Percentiles rank a stretch among this genome's conserved stretches.
phyloP scores from a whole-genome alignment of 2,888 invertebrate genomes.

The Caenorhabditis sulstoni region DNA sequence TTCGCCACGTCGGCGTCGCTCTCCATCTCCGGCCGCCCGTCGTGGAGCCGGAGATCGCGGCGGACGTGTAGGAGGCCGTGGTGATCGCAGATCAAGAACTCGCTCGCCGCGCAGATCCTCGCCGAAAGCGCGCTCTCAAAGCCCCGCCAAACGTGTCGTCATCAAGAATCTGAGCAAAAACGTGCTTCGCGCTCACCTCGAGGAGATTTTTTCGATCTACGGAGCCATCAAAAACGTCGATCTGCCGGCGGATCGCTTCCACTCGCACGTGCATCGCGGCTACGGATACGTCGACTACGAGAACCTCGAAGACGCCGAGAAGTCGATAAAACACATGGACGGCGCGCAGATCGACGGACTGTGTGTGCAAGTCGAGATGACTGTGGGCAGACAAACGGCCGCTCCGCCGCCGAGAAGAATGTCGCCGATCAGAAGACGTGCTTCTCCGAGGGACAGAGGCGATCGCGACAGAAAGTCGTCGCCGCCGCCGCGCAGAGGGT shows the following conservation, averaged over 20 bases:
- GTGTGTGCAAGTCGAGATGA: constrained; percentile 65
- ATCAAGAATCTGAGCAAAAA: constrained; percentile 70
- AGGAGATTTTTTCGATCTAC: constrained; percentile 89
- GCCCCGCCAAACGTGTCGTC: constrained; percentile 63
- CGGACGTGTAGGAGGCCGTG: constrained; percentile 54
- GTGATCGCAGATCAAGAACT: constrained; percentile 40
- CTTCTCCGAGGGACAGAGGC: constrained; percentile 10
- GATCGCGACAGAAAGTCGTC: constrained; percentile 25
- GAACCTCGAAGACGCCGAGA: constrained; percentile 95
- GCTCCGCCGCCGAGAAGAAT: constrained; percentile 15
- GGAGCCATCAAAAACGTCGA: constrained; percentile 89
- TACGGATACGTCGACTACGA: constrained; percentile 96
- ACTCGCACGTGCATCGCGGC: constrained; percentile 91
- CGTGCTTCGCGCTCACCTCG: constrained; percentile 86
- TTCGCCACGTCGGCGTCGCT: constrained; percentile 59
- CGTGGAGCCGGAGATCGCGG: constrained; percentile 56
- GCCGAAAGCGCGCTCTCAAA: constrained; percentile 44
- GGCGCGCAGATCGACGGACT: constrained; percentile 84
- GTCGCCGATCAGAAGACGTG: constrained; percentile 41
- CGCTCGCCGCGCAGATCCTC: constrained; percentile 43
- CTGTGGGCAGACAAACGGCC: constrained; percentile 34
- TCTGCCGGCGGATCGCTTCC: constrained; percentile 90
- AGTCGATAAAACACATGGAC: constrained; percentile 99
- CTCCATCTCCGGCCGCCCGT: constrained; percentile 53
- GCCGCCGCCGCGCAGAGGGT: constrained; percentile 30